A percentile compares a stretch with the other conserved stretches of the same genome.
Conservation (phyloP, 2,888 invertebrate species). For the Cerceris ruficornis region DNA sequence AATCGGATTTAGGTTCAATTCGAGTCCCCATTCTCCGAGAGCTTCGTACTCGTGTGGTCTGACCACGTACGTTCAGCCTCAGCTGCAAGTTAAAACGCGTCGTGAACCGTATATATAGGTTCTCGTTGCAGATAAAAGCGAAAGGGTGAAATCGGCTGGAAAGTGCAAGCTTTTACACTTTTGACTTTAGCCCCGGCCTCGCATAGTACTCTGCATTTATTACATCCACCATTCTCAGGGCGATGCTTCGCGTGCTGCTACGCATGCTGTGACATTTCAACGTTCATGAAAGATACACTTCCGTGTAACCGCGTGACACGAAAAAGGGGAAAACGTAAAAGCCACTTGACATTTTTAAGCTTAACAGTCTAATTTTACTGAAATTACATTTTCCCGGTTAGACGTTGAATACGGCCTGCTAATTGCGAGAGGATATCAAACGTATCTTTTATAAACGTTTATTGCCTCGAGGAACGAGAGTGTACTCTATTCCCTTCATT, state of each 20-base stretch:
- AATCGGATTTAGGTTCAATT: slow-evolving; percentile 67
- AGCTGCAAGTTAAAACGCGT: slow-evolving; percentile 59
- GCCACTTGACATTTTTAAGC: no score
- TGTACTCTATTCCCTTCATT: no score
- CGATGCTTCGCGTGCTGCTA: slow-evolving; percentile 33
- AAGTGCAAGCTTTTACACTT: slow-evolving; percentile 69
- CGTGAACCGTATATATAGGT: slow-evolving; percentile 56
- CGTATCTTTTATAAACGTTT: no score
- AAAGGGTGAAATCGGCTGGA: slow-evolving; percentile 68
- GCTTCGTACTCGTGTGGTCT: slow-evolving; percentile 39
- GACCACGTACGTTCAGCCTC: slow-evolving; percentile 46
- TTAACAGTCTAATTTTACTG: no score
- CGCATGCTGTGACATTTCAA: slow-evolving; percentile 44
- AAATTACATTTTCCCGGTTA: no score
- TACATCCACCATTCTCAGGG: slow-evolving; percentile 42
- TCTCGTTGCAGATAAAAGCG: slow-evolving; percentile 61
- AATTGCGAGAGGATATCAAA: no score
- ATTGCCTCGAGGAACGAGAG: no score
- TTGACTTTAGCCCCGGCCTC: slow-evolving; percentile 57
- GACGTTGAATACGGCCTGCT: no score
- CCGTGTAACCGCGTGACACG: neutral
- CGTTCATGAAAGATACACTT: slow-evolving; percentile 12
- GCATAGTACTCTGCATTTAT: slow-evolving; percentile 46
- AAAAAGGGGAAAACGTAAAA: slow-evolving; percentile 3
- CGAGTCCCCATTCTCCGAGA: slow-evolving; percentile 52